Evolutionary conservation across 2,888 invertebrate species (phyloP), one percentile per base, ranked within the genome.

Genomic region (Amblyjoppa fuscipennis): DNA sequence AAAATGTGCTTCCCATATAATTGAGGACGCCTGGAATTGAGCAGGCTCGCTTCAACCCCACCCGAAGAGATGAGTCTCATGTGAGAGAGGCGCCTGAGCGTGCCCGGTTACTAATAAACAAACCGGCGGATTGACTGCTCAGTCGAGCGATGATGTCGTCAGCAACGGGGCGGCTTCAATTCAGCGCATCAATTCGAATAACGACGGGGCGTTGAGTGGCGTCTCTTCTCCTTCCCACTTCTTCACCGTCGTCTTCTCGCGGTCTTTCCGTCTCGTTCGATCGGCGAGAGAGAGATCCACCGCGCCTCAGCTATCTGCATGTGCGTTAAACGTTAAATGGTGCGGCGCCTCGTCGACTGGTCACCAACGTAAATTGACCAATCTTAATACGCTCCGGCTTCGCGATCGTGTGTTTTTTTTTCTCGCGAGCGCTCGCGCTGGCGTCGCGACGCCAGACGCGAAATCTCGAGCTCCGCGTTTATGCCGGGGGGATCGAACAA

Each of bases 281-380:
- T 64, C 51, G 59, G 38, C 45, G 75, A 59, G 64, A 20, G 20
- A 20, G 20, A 85, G 64, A 85, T 85, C 85, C 68, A 85, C 85
- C 45, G 45, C 76, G 76, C 64, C 53, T 75, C 73, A 59, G 77
- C 77, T 85, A 85, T 85, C 87, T 79, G 87, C 88, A 85, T 89
- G 85, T 82, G 90, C 90, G 91, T 91, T 89, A 91, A 89, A 89
- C 88, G 88, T 89, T 93, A 92, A 93, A 93, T 93, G 90, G 90
- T 89, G 89, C 91, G 93, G 93, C 93, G 93, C 93, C 93, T 93
- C 83, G 90, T 89, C 90, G 93, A 92, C 92, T 92, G 91, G 88
- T 89, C 90, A 90, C 90, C 91, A 90, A 88, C 87, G 89, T 92
- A 91, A 92, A 93, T 93, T 93, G 89, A 91, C 91, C 91, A 90